Evolutionary conservation across 2,113 vertebrate genomes (phyloP).

Genomic region (Tretioscincus oriximinensis): DNA sequence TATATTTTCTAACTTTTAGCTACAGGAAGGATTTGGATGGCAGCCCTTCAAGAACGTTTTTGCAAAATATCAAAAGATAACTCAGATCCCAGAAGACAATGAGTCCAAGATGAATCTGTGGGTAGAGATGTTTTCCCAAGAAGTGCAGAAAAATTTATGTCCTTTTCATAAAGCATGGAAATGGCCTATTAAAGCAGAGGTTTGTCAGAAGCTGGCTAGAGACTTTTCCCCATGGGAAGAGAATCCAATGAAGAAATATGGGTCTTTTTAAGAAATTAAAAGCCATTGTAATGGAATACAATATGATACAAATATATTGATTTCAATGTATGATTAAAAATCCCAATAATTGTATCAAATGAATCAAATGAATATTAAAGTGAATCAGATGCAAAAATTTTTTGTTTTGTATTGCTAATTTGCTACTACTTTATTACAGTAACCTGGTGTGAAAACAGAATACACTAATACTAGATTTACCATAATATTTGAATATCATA

Average conservation of each 20-base stretch:
- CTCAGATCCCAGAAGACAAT: constrained; percentile 62
- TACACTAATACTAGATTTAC: too few species aligned
- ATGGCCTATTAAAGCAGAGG: constrained; percentile 72
- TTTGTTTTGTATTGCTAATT: neutral
- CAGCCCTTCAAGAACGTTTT: constrained; percentile 77
- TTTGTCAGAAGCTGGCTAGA: constrained; percentile 62
- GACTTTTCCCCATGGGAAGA: constrained; percentile 73
- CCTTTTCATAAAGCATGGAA: constrained; percentile 81
- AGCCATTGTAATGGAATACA: neutral
- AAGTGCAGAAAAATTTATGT: constrained; percentile 72
- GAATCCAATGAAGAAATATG: constrained; percentile 69
- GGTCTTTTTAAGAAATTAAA: neutral
- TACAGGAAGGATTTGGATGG: constrained; percentile 83
- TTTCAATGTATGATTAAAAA: too few species aligned
- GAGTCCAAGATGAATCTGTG: constrained; percentile 79
- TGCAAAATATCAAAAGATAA: constrained; percentile 70
- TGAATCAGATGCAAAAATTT: neutral
- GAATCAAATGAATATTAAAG: neutral
- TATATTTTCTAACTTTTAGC: constrained; percentile 49
- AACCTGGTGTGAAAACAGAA: neutral
- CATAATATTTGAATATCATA: too few species aligned
- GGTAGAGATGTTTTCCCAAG: constrained; percentile 73
- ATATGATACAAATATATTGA: neutral
- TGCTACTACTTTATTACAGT: neutral
- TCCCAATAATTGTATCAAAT: too few species aligned